Evolutionary conservation across 2,888 invertebrate genomes (phyloP), one percentile per base, ranked within the genome.

Genomic region (Carpatolechia fugitivella): DNA sequence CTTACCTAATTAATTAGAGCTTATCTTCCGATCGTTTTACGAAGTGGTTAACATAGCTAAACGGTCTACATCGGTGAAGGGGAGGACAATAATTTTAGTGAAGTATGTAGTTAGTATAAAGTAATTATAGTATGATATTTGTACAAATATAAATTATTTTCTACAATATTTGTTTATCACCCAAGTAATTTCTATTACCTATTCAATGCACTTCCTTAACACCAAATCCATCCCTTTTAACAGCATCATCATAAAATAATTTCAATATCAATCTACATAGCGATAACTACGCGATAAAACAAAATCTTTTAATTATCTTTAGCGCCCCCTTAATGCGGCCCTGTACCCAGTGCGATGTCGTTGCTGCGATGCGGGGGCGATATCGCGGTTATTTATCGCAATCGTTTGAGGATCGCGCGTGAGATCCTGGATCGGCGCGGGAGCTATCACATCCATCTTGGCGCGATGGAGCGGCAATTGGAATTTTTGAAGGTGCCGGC

Each of bases 331-430:
- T 10, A 38, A 1, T 51, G 7, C 51, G 63, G 60, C 59, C 65
- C 57, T 60, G 66, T 59, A 64, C 58, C 60, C 59, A 63, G 60
- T 61, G 65, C 70, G 65, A 56, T 64, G 57, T 60, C 64, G 70
- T n/a, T n/a, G n/a, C 68, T 61, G 69, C 71, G 79, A 78, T 81
- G 79, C 78, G 77, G 75, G 68, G 65, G 68, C 77, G 79, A 80
- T 80, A 80, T 70, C 72, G 69, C 71, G 63, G 79, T 81, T 83
- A 82, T 83, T 82, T 82, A 82, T 78, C 71, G 74, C 74, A 80
- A 82, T 82, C 80, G 72, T 63, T 64, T 60, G 59, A 61, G 65
- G 72, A 79, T 80, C 78, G 74, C 58, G 67, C 63, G 63, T 60
- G 65, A 65, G 69, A 68, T 69, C 75, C 76, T 29, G 31, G 38